These are phyloP conservation scores for Lates calcarifer DNA, from an alignment of 2,113 vertebrate genomes.

Conservation along the genomic window DNA sequence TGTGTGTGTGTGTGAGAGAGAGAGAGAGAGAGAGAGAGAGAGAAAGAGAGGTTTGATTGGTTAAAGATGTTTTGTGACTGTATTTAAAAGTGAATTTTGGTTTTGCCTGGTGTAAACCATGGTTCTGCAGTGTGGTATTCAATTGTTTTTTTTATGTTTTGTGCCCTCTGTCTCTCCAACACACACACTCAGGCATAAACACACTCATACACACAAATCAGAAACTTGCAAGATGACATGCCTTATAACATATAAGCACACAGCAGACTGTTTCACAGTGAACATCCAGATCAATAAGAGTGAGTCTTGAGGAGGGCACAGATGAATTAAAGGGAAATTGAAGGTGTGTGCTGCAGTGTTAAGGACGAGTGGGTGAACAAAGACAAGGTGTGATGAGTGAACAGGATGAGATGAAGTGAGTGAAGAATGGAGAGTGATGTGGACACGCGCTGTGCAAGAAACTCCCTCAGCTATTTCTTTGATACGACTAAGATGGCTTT, in stretches of 20 bases:
- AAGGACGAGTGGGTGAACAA: constrained; percentile 22
- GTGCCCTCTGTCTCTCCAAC: not conserved
- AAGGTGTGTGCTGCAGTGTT: constrained; percentile 22
- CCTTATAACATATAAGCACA: not conserved
- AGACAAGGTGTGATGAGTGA: constrained; percentile 24
- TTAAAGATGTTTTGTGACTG: constrained; percentile 29
- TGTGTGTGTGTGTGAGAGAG: too few relatives aligned
- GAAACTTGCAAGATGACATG: not conserved
- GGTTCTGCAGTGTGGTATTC: not conserved
- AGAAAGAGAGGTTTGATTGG: not conserved
- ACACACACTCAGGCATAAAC: not conserved
- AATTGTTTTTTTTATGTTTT: not conserved
- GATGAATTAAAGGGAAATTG: constrained; percentile 33
- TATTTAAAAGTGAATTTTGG: constrained; percentile 12
- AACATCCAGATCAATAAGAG: constrained; percentile 2
- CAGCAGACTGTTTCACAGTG: not conserved
- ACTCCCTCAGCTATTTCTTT: constrained; percentile 41
- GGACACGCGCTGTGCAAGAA: constrained; percentile 23
- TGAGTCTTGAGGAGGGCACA: not conserved
- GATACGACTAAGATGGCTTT: constrained; percentile 26
- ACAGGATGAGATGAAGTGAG: constrained; percentile 3
- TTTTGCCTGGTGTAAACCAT: not conserved
- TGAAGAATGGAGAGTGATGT: not conserved
- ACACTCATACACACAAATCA: not conserved
- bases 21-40: not conserved